phyloP scores from a whole-genome alignment of 2,113 vertebrate species.

The Laticauda laticaudata region DNA sequence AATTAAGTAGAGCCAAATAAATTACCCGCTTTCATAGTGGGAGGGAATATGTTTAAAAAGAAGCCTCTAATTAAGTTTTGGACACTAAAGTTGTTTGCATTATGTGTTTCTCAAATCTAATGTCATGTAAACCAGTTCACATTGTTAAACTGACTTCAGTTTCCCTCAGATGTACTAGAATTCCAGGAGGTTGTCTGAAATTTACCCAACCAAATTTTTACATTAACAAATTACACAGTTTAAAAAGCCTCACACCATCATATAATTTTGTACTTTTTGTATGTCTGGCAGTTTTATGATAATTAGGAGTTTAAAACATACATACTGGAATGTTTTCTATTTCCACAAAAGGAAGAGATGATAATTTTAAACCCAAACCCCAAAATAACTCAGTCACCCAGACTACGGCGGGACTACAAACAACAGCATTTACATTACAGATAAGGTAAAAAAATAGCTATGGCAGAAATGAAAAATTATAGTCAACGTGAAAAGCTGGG shows the following conservation, averaged over 20 bases:
- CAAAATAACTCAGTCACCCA: not conserved
- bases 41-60: constrained; percentile 38
- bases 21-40: constrained; percentile 37
- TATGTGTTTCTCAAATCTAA: constrained; percentile 24
- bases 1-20: constrained; percentile 51
- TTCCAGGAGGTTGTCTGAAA: constrained; percentile 10
- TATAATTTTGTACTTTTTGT: not conserved
- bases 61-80: constrained; percentile 30
- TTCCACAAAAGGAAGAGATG: not conserved
- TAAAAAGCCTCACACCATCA: not conserved
- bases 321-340: not conserved
- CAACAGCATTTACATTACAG: not conserved
- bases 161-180: not conserved
- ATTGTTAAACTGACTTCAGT: constrained; percentile 26
- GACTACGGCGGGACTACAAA: not conserved
- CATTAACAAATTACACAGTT: constrained; percentile 4
- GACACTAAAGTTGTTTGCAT: constrained; percentile 34
- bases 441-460: not conserved
- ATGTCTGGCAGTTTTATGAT: constrained; percentile 14
- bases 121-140: constrained; percentile 26
- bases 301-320: not conserved
- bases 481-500: not conserved
- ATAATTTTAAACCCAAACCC: not conserved
- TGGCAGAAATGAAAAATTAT: not conserved
- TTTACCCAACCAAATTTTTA: constrained; percentile 30